phyloP scores from a whole-genome alignment of 2,888 invertebrate genomes.

The Bursaphelenchus okinawaensis region DNA sequence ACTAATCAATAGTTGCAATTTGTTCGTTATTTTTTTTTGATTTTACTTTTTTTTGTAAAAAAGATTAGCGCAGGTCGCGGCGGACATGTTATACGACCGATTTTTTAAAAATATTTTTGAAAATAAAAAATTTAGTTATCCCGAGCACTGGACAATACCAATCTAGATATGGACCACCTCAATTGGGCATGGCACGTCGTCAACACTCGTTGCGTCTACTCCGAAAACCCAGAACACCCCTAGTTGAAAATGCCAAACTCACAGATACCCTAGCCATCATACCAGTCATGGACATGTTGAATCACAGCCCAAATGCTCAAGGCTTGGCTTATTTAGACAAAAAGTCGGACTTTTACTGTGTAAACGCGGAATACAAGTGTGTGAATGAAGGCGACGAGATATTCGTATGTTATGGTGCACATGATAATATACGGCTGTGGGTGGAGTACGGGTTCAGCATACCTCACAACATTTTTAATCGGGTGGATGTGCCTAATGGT shows the following conservation, averaged over 20 bases:
- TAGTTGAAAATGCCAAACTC: constrained; percentile 15
- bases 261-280: constrained; percentile 51
- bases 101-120: no score
- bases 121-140: neutral
- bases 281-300: constrained; percentile 55
- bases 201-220: constrained; percentile 42
- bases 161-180: neutral
- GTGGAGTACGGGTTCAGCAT: constrained; percentile 61
- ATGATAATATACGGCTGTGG: constrained; percentile 59
- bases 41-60: no score
- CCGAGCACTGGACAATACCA: neutral
- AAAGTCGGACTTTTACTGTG: constrained; percentile 13
- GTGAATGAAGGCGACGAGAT: constrained; percentile 32
- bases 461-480: constrained; percentile 51
- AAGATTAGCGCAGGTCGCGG: no score
- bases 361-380: constrained; percentile 29
- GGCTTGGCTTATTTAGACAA: constrained; percentile 19
- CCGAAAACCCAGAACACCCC: constrained; percentile 19
- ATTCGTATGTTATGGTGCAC: constrained; percentile 59
- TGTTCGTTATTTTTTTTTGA: no score
- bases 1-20: no score
- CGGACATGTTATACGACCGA: no score
- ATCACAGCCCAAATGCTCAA: constrained; percentile 41
- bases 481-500: constrained; percentile 40
- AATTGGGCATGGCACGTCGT: constrained; percentile 57